Percentiles rank a stretch among this genome's conserved stretches.
Evolutionary conservation across 2,797 vertebrate genomes (phyloP).

Genomic region (Ptychadena robeensis): DNA sequence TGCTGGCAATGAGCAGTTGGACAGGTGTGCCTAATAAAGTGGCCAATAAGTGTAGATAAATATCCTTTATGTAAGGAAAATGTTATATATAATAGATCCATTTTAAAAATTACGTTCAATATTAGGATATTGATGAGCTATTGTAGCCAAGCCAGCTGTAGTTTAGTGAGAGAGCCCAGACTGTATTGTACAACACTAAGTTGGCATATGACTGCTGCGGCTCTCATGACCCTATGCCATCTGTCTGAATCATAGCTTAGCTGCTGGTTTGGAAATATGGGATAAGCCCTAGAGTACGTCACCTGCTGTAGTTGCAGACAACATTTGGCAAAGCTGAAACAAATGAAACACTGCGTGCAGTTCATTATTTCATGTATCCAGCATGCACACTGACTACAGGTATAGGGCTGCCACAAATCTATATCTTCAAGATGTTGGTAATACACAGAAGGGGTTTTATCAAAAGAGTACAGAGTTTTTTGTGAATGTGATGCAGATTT

Average conservation of each 20-base stretch:
- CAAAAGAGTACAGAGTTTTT: too few species aligned
- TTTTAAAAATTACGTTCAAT: neutral
- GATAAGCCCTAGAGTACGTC: conserved; percentile 57
- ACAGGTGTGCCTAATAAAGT: too few species aligned
- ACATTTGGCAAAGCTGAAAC: conserved; percentile 9
- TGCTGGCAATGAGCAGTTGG: too few species aligned
- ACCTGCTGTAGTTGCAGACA: conserved; percentile 46
- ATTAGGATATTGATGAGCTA: neutral
- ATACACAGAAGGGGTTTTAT: neutral
- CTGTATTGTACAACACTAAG: conserved; percentile 24
- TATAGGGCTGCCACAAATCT: neutral
- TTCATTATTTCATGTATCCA: neutral
- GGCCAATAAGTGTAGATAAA: too few species aligned
- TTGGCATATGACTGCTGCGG: conserved; percentile 46
- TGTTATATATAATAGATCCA: too few species aligned
- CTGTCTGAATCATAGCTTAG: conserved; percentile 58
- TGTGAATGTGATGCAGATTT: too few species aligned
- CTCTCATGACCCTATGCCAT: conserved; percentile 55
- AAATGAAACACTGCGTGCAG: neutral
- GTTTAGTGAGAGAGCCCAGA: conserved; percentile 17
- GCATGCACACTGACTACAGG: neutral
- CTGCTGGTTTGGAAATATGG: conserved; percentile 54
- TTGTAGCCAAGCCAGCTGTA: neutral
- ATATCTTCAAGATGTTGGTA: neutral
- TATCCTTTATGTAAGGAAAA: too few species aligned